Base-by-base conservation (phyloP, 2,888 invertebrate genomes). In the Stratiomys singularior region DNA sequence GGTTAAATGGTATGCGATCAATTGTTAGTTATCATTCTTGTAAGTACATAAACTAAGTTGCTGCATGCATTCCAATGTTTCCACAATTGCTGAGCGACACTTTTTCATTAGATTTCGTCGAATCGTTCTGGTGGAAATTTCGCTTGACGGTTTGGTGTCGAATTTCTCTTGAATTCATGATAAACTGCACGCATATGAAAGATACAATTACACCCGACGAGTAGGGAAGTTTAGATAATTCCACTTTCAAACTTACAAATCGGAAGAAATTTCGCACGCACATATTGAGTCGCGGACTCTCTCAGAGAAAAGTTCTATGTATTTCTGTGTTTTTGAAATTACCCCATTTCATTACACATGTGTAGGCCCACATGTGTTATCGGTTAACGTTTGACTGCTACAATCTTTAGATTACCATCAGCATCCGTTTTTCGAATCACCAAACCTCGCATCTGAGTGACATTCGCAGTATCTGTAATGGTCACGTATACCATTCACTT, bases 401-500 rank as follows among this genome's bases (percentile, higher is more conserved):
- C 21, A 27, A 15, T 25, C 9, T 18, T 30, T 64, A 15, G 64
- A 64, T 64, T 28, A 11, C 25, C 13, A 18, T n/a, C 64, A 64
- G 28, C 30, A 28, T 30, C 28, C 1, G 30, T 21, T 60, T 23
- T 25, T 60, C 13, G n/a, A 37, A 37, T 18, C 52, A 52, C n/a
- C 3, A 25, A 21, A 60, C 25, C 21, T 60, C 25, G 23, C 23
- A 5, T 23, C 4, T 3, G 4, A 4, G 58, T 60, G 15, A 52
- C 52, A 52, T 3, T 52, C 15, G 15, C 4, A 52, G 23, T n/a
- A 25, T 13, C 25, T 60, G 7, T 2, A 28, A 64, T 47, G 47
- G 47, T 69, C 69, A 69, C 69, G 69, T 69, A 69, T 46, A n/a
- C 69, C 67, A 67, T 18, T 44, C 46, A 23, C 69, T 69, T 66